Evolutionary conservation across 2,797 vertebrate species (phyloP).

Genomic region (Sebastolobus altivelis): DNA sequence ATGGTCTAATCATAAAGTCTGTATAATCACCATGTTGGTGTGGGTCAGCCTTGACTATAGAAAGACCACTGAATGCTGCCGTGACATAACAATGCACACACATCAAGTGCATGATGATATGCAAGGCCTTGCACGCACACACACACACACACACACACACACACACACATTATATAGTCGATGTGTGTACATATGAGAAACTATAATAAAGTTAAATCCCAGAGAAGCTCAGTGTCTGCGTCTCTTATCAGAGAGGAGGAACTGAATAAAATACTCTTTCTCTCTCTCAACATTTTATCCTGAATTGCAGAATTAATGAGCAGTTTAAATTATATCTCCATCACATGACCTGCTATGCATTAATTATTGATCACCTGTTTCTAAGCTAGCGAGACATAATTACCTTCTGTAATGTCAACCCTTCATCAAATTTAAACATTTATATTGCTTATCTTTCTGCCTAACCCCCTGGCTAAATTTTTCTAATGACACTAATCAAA

Average conservation of each 20-base stretch:
- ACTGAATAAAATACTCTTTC: background rate
- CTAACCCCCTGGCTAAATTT: conserved; percentile 69
- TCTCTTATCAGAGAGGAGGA: background rate
- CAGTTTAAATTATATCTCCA: conserved; percentile 69
- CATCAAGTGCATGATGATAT: too few relatives aligned
- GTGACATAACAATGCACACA: too few relatives aligned
- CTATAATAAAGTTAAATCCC: background rate
- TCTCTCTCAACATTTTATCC: conserved; percentile 7
- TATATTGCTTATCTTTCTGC: conserved; percentile 83
- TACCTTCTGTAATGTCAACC: conserved; percentile 82
- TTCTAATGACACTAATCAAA: conserved; percentile 83
- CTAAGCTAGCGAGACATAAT: conserved; percentile 77
- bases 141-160: background rate
- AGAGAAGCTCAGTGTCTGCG: background rate
- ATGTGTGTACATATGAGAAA: background rate
- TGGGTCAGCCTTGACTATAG: too few relatives aligned
- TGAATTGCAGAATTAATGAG: conserved; percentile 74
- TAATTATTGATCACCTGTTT: conserved; percentile 84
- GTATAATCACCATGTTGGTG: too few relatives aligned
- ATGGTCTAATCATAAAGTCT: too few relatives aligned
- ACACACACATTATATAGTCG: background rate
- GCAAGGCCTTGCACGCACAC: too few relatives aligned
- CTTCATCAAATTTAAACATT: conserved; percentile 86
- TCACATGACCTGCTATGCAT: conserved; percentile 72
- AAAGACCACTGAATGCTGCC: too few relatives aligned